These are phyloP conservation scores for Theristicus caerulescens DNA, from an alignment of 2,113 vertebrate genomes.

Conservation along the genomic window DNA sequence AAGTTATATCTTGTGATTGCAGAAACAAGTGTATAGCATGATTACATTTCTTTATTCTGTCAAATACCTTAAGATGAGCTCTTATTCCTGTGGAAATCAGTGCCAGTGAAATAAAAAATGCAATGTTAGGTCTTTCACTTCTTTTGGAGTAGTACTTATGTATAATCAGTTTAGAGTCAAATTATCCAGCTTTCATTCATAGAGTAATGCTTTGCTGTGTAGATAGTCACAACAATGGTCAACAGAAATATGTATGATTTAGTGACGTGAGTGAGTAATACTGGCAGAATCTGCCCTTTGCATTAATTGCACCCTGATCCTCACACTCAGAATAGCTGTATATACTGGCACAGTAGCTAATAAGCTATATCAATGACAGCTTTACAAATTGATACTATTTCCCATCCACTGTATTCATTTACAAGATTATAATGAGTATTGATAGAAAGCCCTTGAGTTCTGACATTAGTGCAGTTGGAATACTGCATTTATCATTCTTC, in stretches of 20 bases:
- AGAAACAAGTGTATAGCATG: not conserved
- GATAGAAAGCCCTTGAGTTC: not conserved
- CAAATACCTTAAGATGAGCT: not conserved
- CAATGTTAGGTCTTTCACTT: not conserved
- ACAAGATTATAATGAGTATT: not conserved
- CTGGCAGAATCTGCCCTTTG: not conserved
- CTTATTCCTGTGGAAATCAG: not conserved
- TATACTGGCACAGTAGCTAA: not conserved
- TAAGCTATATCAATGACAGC: not conserved
- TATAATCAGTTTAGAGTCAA: not conserved
- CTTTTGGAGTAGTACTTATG: not conserved
- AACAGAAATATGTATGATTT: not conserved
- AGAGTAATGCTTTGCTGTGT: not conserved
- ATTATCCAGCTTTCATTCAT: not conserved
- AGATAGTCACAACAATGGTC: not conserved
- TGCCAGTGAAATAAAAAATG: not conserved
- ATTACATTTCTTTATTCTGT: not conserved
- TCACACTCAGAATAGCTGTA: not conserved
- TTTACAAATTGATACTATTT: not conserved
- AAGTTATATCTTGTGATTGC: not conserved
- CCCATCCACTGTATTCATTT: not conserved
- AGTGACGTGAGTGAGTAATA: not conserved
- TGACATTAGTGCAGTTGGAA: not conserved
- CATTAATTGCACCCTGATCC: not conserved
- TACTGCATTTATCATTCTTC: not conserved